phyloP scores from a whole-genome alignment of 2,888 invertebrate species.

The Thyatira batis region DNA sequence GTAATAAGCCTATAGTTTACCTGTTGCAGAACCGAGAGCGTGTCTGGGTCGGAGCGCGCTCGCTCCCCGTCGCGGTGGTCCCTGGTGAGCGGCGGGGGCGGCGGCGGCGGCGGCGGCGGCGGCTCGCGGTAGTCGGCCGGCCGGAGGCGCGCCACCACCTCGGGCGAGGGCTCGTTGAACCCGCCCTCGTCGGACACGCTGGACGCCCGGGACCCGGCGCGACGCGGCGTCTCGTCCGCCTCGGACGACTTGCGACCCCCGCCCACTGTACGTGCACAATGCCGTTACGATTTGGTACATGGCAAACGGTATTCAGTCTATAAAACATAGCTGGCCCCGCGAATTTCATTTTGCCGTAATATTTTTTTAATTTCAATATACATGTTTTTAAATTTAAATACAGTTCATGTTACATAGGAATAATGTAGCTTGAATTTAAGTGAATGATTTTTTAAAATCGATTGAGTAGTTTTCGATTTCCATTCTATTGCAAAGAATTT shows the following conservation, averaged over 20 bases:
- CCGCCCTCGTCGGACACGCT: constrained; percentile 86
- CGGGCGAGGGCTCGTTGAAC: constrained; percentile 87
- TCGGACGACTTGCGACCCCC: constrained; percentile 76
- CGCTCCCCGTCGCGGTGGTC: constrained; percentile 67
- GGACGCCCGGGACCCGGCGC: constrained; percentile 86
- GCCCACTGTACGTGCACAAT: constrained; percentile 55
- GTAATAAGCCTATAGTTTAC: constrained; percentile 36
- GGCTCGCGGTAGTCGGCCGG: constrained; percentile 74
- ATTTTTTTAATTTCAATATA: too few species aligned
- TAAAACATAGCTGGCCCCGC: too few species aligned
- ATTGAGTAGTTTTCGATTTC: too few species aligned
- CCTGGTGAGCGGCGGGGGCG: constrained; percentile 49
- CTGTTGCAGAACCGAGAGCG: constrained; percentile 75
- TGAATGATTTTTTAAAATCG: too few species aligned
- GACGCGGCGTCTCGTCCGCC: constrained; percentile 81
- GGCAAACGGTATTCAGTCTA: too few species aligned
- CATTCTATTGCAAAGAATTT: too few species aligned
- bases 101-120: constrained; percentile 45
- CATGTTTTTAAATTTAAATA: too few species aligned
- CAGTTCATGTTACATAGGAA: too few species aligned
- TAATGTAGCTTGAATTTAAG: too few species aligned
- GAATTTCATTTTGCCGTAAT: too few species aligned
- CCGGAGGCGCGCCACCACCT: constrained; percentile 84
- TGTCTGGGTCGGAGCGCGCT: constrained; percentile 73
- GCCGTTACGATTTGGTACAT: background rate